These are phyloP conservation scores for Torymus tubicola DNA, from an alignment of 2,888 invertebrate genomes.

Conservation along the genomic window DNA sequence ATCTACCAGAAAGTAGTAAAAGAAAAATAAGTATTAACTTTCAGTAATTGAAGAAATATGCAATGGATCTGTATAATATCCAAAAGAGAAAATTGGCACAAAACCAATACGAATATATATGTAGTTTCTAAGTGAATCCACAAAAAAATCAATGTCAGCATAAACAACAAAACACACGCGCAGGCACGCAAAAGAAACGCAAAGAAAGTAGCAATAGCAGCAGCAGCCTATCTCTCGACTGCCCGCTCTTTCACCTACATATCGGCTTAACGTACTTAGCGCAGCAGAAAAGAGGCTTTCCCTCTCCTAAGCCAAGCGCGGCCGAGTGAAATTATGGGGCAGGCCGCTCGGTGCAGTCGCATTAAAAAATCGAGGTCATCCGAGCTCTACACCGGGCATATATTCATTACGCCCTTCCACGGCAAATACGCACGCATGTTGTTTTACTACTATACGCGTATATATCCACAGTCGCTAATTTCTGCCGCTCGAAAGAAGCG, in stretches of 20 bases:
- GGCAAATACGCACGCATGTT: neutral
- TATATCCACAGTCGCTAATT: slow-evolving; percentile 1
- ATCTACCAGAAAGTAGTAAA: too few species aligned
- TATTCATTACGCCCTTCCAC: slow-evolving; percentile 24
- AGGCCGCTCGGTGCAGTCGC: neutral
- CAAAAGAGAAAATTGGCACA: too few species aligned
- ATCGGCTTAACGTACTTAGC: too few species aligned
- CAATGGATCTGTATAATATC: too few species aligned
- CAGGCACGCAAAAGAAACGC: too few species aligned
- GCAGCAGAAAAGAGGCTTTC: neutral
- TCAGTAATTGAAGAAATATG: too few species aligned
- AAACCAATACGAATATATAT: too few species aligned
- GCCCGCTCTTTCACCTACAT: neutral
- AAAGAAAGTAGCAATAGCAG: too few species aligned
- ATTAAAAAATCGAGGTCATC: slow-evolving; percentile 27
- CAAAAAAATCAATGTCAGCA: too few species aligned
- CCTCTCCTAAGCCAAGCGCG: neutral
- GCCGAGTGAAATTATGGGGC: slow-evolving; percentile 8
- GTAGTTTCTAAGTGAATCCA: too few species aligned
- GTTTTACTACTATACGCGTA: slow-evolving; percentile 9
- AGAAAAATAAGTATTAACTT: too few species aligned
- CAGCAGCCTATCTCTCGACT: neutral
- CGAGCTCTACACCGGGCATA: neutral
- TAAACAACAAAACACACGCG: too few species aligned
- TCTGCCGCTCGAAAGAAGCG: neutral